These are phyloP conservation scores for Channa maculata DNA, from an alignment of 2,113 vertebrate species.

Conservation along the genomic window DNA sequence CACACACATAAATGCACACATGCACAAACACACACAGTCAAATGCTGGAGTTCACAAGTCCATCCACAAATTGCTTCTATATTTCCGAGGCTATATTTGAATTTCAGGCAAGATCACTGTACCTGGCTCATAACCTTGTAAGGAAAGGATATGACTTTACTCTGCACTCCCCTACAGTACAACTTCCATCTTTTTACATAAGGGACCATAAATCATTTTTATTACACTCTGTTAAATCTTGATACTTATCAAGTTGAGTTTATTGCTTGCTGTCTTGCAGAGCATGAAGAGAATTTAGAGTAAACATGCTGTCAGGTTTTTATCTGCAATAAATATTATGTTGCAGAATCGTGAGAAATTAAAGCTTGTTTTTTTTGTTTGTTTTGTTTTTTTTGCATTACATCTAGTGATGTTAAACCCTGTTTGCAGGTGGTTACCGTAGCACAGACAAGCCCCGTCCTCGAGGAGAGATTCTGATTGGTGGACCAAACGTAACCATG, in stretches of 20 bases:
- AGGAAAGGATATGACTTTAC: constrained; percentile 45
- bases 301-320: constrained; percentile 22
- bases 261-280: constrained; percentile 3
- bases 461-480: constrained; percentile 94
- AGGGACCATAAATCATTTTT: constrained; percentile 48
- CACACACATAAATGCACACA: constrained; percentile 40
- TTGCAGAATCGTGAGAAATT: background rate
- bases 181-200: constrained; percentile 10
- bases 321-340: background rate
- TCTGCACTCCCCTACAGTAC: background rate
- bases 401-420: background rate
- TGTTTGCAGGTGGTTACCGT: constrained; percentile 88
- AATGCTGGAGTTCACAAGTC: constrained; percentile 27
- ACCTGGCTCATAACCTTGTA: constrained; percentile 55
- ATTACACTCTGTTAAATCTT: constrained; percentile 31
- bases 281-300: background rate
- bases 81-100: background rate
- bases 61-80: background rate
- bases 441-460: constrained; percentile 92
- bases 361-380: background rate
- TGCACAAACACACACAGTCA: constrained; percentile 18
- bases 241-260: constrained; percentile 38
- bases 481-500: constrained; percentile 93
- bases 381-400: background rate
- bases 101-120: constrained; percentile 4